Percentiles rank a stretch among this genome's conserved stretches.
Conservation (phyloP, 2,113 vertebrate species). For the Crotalus helleri region DNA sequence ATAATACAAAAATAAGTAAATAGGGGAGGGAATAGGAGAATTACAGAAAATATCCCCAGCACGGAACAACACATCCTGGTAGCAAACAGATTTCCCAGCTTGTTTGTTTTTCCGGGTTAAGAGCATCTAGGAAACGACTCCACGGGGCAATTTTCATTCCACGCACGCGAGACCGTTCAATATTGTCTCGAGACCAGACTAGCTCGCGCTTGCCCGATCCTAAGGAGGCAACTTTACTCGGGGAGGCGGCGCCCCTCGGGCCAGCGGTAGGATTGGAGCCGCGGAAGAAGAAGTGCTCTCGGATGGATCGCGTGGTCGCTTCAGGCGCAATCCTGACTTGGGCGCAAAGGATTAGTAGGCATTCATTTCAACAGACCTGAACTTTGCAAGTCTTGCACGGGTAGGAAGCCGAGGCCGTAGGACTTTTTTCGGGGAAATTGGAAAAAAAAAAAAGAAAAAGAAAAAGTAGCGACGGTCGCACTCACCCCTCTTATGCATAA, state of each 20-base stretch:
- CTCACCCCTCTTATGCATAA: not conserved
- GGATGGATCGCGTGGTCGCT: too few relatives aligned
- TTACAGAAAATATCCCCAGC: not conserved
- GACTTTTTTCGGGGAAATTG: not conserved
- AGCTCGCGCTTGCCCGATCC: not conserved
- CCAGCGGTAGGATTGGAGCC: not conserved
- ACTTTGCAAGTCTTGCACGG: not conserved
- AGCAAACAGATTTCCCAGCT: not conserved
- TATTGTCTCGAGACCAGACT: not conserved
- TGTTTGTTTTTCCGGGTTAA: conserved; percentile 2
- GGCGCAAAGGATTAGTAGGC: not conserved
- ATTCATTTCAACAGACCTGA: not conserved
- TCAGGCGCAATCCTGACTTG: not conserved
- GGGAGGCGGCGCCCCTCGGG: not conserved
- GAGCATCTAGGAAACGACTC: conserved; percentile 30
- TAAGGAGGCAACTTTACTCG: not conserved
- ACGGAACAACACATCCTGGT: not conserved
- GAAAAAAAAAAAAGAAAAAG: not conserved
- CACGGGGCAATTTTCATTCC: not conserved
- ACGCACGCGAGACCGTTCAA: not conserved
- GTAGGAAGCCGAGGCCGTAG: not conserved
- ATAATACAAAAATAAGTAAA: conserved; percentile 50
- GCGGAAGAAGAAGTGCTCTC: not conserved
- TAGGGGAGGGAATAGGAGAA: not conserved
- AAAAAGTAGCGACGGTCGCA: not conserved